Conservation (phyloP, 2,113 vertebrate genomes). For the Fukomys damarensis region DNA sequence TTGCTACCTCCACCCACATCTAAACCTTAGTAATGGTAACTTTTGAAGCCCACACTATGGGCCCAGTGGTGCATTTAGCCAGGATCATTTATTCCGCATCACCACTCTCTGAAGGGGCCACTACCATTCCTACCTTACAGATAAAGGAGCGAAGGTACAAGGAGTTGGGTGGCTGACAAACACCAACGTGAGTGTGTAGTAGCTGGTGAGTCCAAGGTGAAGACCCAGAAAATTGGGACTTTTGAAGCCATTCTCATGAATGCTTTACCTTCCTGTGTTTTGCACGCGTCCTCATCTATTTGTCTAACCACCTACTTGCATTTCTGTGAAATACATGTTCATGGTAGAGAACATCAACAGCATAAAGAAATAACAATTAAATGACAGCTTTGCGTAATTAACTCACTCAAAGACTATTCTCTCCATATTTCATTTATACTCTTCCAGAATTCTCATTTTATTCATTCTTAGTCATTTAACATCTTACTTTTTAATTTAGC, state of each 20-base stretch:
- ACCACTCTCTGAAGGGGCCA: background rate
- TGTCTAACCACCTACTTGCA: background rate
- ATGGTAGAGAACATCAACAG: background rate
- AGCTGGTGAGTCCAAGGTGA: background rate
- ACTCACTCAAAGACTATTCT: background rate
- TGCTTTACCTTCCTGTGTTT: background rate
- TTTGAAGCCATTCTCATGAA: background rate
- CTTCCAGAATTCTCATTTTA: background rate
- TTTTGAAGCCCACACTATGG: background rate
- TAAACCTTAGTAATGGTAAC: background rate
- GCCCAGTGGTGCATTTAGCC: background rate
- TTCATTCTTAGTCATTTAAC: background rate
- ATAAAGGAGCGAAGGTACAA: background rate
- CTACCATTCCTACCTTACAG: background rate
- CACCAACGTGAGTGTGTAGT: background rate
- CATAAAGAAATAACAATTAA: background rate
- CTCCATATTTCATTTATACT: background rate
- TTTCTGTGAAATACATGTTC: background rate
- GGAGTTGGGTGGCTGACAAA: background rate
- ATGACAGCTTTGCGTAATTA: background rate
- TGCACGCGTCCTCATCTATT: background rate
- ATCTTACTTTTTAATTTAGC: slow-evolving; percentile 6
- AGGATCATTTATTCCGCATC: background rate
- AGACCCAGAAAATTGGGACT: background rate
- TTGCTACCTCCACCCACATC: background rate